Percentiles rank a stretch among this genome's conserved stretches.
phyloP scores from a whole-genome alignment of 2,113 vertebrate species.

The Strix aluco region DNA sequence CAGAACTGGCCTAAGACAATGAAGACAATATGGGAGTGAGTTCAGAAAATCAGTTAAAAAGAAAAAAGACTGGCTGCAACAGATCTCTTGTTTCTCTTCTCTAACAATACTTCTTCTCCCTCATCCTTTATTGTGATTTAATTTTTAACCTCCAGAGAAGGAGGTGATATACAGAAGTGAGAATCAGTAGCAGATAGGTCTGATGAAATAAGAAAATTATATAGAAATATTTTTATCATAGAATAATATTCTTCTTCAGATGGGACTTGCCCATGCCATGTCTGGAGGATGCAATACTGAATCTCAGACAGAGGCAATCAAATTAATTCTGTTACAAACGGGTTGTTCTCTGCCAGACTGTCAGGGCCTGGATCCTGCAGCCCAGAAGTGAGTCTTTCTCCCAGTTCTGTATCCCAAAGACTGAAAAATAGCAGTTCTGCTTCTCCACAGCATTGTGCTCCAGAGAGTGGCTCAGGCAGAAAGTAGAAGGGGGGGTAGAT shows the following conservation, averaged over 20 bases:
- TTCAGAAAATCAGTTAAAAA: background rate
- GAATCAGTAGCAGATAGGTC: background rate
- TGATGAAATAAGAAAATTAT: background rate
- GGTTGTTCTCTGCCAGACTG: background rate
- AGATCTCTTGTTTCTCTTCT: background rate
- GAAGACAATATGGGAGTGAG: background rate
- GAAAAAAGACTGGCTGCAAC: background rate
- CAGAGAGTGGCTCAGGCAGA: background rate
- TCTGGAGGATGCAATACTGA: background rate
- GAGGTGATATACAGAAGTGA: background rate
- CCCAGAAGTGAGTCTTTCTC: background rate
- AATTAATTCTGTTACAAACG: background rate
- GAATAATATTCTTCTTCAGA: background rate
- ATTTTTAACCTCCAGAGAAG: background rate
- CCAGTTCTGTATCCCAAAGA: background rate
- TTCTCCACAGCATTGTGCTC: background rate
- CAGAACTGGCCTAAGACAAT: background rate
- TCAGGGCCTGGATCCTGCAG: background rate
- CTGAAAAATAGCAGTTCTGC: background rate
- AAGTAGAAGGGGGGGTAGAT: background rate
- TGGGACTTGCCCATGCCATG: background rate
- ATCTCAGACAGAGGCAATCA: background rate
- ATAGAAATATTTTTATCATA: background rate
- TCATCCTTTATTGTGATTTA: background rate
- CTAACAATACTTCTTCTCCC: background rate